A percentile compares a stretch with the other conserved stretches of the same genome.
Conservation (phyloP, 2,797 vertebrate genomes). For the Trachurus trachurus region DNA sequence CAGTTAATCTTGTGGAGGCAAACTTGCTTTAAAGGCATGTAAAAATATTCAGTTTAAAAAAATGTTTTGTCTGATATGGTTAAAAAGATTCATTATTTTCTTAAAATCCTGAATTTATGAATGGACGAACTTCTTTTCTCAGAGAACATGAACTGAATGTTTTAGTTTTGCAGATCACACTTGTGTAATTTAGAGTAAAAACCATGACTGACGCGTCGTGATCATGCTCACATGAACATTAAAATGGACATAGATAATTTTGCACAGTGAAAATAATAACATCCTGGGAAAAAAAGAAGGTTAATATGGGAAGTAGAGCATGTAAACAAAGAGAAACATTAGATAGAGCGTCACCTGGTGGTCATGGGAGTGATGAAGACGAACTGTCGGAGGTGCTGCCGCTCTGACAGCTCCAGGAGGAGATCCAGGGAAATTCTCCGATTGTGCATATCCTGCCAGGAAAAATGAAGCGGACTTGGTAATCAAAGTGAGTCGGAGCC, state of each 20-base stretch:
- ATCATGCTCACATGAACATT: neutral
- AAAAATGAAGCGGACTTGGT: conserved; percentile 20
- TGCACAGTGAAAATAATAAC: neutral
- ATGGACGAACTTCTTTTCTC: too few relatives aligned
- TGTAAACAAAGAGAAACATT: conserved; percentile 5
- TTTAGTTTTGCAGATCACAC: neutral
- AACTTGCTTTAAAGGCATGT: neutral
- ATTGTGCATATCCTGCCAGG: conserved; percentile 78
- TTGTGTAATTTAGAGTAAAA: neutral
- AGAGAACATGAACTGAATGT: too few relatives aligned
- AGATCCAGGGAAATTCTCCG: conserved; percentile 80
- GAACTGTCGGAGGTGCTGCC: conserved; percentile 80
- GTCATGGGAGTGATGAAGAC: conserved; percentile 80
- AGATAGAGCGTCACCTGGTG: conserved; percentile 68
- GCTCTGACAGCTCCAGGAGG: conserved; percentile 78
- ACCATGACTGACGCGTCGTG: neutral
- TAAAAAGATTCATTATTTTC: too few relatives aligned
- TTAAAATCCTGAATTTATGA: too few relatives aligned
- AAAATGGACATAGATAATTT: neutral
- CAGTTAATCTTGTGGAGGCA: neutral
- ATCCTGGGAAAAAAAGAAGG: neutral
- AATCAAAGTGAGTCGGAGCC: neutral
- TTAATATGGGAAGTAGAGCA: neutral
- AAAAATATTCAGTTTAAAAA: too few relatives aligned
- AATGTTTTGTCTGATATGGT: too few relatives aligned